Base-by-base conservation (phyloP, 2,888 invertebrate genomes). In the Mesorhabditis sp. region DNA sequence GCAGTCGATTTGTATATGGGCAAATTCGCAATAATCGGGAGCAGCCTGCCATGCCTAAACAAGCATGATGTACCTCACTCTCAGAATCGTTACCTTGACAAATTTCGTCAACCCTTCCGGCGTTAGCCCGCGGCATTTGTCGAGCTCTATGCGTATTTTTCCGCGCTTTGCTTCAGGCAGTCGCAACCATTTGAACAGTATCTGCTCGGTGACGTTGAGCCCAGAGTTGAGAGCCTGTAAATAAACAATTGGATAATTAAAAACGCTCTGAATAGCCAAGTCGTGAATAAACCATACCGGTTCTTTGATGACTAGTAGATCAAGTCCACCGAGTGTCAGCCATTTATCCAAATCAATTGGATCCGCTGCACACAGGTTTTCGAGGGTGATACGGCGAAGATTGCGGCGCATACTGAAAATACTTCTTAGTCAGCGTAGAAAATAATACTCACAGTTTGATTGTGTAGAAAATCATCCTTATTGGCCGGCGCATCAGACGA, bases 61-160 rank as follows among this genome's bases (percentile, higher is more conserved):
- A 13, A n/a, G 7, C 7, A 50, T 50, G n/a, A 50, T 50, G 58
- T 50, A 50, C 7, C 10, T 10, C 7, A 50, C 7, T 50, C n/a
- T 50, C 58, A 50, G n/a, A n/a, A 50, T n/a, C n/a, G 10, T 50
- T n/a, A 50, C 58, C 58, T 50, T 50, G n/a, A 50, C n/a, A 50
- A 50, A 50, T n/a, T 50, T 50, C n/a, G 58, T n/a, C n/a, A 50
- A 50, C 7, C 58, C 58, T n/a, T 50, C 58, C 7, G 58, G 10
- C 7, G 58, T 50, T n/a, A 50, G n/a, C 58, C n/a, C 58, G n/a
- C 58, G 58, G 58, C 58, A 50, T 13, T n/a, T n/a, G n/a, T 50
- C 10, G n/a, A 50, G n/a, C n/a, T 50, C 58, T 13, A 50, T 50
- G 58, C n/a, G 7, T 10, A 50, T 50, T n/a, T 50, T 50, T 50